phyloP scores from a whole-genome alignment of 2,888 invertebrate genomes.

The Netelia fuscicornis region DNA sequence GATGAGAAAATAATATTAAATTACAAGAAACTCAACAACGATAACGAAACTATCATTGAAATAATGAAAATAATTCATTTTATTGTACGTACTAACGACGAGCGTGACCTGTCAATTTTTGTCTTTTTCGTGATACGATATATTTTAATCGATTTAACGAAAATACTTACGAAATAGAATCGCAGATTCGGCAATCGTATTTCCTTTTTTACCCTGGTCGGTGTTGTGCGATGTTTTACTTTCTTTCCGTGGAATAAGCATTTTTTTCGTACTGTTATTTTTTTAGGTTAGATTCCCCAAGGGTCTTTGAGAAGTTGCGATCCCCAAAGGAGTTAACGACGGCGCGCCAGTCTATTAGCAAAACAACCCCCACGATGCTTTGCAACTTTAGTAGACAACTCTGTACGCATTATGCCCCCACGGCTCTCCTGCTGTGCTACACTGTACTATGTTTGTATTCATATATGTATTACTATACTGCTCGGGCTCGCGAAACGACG shows the following conservation, averaged over 20 bases:
- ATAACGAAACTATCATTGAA: too few species aligned
- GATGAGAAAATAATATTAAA: too few species aligned
- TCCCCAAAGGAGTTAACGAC: slow-evolving; percentile 51
- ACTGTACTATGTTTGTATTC: neutral
- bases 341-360: slow-evolving; percentile 9
- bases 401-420: slow-evolving; percentile 42
- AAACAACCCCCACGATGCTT: slow-evolving; percentile 44
- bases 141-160: neutral
- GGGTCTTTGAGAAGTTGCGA: slow-evolving; percentile 24
- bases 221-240: neutral
- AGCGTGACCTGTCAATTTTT: too few species aligned
- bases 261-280: neutral
- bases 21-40: too few species aligned
- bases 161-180: neutral
- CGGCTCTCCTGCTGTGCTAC: slow-evolving; percentile 21
- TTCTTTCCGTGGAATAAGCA: neutral
- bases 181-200: neutral
- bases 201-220: too few species aligned
- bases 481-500: slow-evolving; percentile 36
- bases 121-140: too few species aligned
- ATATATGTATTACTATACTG: slow-evolving; percentile 12
- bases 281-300: slow-evolving; percentile 4
- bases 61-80: too few species aligned
- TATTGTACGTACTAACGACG: too few species aligned
- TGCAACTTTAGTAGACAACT: slow-evolving; percentile 30